Percentiles rank a stretch among this genome's conserved stretches.
Evolutionary conservation across 2,888 invertebrate genomes (phyloP).

Genomic region (Agrilus cyanescens): DNA sequence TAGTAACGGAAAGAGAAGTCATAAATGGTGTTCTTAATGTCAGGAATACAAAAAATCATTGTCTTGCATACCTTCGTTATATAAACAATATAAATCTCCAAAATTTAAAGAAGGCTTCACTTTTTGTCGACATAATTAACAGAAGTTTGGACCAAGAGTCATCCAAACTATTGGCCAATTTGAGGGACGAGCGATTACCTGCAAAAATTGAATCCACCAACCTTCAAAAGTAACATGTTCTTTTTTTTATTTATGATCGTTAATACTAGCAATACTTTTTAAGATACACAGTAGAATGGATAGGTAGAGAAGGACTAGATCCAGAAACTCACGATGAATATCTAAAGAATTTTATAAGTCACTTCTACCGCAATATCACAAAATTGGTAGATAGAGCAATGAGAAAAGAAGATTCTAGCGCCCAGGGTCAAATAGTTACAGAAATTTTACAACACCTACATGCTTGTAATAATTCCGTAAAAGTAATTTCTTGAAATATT

Average conservation of each 20-base stretch:
- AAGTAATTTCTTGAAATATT: slow-evolving; percentile 36
- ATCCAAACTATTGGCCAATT: slow-evolving; percentile 72
- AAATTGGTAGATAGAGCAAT: slow-evolving; percentile 89
- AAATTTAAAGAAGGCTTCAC: slow-evolving; percentile 84
- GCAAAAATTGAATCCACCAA: slow-evolving; percentile 82
- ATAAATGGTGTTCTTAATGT: slow-evolving; percentile 90
- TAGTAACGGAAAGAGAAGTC: slow-evolving; percentile 96
- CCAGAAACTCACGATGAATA: slow-evolving; percentile 89
- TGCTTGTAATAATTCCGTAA: slow-evolving; percentile 87
- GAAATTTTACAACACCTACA: slow-evolving; percentile 92
- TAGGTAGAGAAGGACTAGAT: slow-evolving; percentile 87
- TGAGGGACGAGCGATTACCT: slow-evolving; percentile 82
- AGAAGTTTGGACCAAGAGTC: slow-evolving; percentile 89
- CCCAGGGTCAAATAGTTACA: slow-evolving; percentile 86
- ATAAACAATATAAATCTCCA: slow-evolving; percentile 96
- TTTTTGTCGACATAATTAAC: slow-evolving; percentile 91
- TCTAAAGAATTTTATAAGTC: slow-evolving; percentile 83
- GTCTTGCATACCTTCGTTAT: slow-evolving; percentile 86
- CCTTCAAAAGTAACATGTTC: slow-evolving; percentile 60
- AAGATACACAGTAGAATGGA: slow-evolving; percentile 94
- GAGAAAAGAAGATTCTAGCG: slow-evolving; percentile 89
- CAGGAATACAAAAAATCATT: slow-evolving; percentile 89
- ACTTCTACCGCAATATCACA: slow-evolving; percentile 86
- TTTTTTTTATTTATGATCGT: not conserved
- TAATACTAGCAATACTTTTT: too few relatives aligned